Percentiles rank a stretch among this genome's conserved stretches.
phyloP scores from a whole-genome alignment of 92 coral and sea anemone genomes.

The Hydrozoanthus gracilis region DNA sequence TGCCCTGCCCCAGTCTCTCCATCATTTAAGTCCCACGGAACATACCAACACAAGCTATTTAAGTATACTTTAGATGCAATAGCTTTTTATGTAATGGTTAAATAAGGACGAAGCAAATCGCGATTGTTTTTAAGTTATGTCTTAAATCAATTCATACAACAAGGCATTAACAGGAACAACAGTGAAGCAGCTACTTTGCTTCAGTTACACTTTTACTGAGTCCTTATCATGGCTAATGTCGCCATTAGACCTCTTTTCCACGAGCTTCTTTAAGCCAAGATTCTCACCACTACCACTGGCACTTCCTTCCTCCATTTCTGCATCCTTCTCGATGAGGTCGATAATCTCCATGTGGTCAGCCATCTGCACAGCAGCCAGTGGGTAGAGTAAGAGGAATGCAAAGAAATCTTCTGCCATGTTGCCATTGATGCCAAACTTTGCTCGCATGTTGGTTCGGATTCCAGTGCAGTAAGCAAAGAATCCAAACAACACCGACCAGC shows the following conservation, averaged over 20 bases:
- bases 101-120: not conserved
- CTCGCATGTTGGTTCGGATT: slow-evolving; percentile 74
- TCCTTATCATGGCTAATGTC: not conserved
- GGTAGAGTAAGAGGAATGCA: slow-evolving; percentile 73
- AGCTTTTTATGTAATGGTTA: not conserved
- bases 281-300: slow-evolving; percentile 5
- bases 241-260: slow-evolving; percentile 2
- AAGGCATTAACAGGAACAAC: not conserved
- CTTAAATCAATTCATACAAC: not conserved
- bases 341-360: slow-evolving; percentile 71
- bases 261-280: not conserved
- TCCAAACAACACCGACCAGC: slow-evolving; percentile 66
- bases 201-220: not conserved
- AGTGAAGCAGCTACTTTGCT: not conserved
- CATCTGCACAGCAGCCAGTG: slow-evolving; percentile 86
- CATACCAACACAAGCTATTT: not conserved
- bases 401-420: slow-evolving; percentile 79
- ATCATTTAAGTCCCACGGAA: not conserved
- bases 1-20: not conserved
- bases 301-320: not conserved
- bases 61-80: not conserved
- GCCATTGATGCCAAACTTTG: slow-evolving; percentile 76
- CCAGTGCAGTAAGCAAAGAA: slow-evolving; percentile 76
- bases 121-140: not conserved
- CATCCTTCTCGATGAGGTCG: slow-evolving; percentile 11